Percentiles rank a stretch among this genome's conserved stretches.
These are phyloP conservation scores for Disparrhopalites patrizii DNA, from an alignment of 2,888 invertebrate genomes.

Conservation along the genomic window DNA sequence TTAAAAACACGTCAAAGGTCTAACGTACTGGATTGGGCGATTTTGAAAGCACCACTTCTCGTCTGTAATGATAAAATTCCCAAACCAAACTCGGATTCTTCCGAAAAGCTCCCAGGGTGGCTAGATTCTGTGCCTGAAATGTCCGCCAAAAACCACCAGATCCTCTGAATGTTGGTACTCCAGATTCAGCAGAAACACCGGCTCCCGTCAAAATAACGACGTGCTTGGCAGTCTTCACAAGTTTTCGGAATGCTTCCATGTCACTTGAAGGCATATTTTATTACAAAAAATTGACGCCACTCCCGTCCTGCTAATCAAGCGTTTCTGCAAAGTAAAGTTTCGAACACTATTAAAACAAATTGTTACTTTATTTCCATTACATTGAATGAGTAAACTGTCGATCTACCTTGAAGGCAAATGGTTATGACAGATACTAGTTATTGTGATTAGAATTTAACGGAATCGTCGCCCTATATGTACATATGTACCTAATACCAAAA, in stretches of 20 bases:
- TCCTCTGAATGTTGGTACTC: conserved; percentile 81
- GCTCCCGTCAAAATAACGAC: conserved; percentile 71
- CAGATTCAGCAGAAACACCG: conserved; percentile 77
- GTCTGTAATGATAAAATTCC: conserved; percentile 84
- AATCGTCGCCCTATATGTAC: no score
- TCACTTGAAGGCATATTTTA: conserved; percentile 45
- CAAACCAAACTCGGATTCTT: conserved; percentile 62
- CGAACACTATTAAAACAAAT: no score
- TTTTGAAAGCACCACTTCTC: conserved; percentile 70
- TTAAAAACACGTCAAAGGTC: conserved; percentile 18
- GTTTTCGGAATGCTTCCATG: conserved; percentile 58
- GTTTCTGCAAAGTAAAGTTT: no score
- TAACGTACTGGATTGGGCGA: conserved; percentile 63
- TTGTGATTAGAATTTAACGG: no score
- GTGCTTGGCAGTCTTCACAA: conserved; percentile 60
- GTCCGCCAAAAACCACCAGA: conserved; percentile 77
- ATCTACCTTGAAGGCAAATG: no score
- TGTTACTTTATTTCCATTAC: no score
- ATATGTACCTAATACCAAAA: no score
- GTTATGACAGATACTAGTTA: no score
- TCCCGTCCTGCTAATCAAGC: no score
- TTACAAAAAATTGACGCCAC: no score
- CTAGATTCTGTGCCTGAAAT: conserved; percentile 64
- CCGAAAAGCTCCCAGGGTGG: conserved; percentile 57
- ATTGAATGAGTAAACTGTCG: no score